Base-by-base conservation (phyloP, 2,113 vertebrate species). In the Ptychochromis oligacanthus region DNA sequence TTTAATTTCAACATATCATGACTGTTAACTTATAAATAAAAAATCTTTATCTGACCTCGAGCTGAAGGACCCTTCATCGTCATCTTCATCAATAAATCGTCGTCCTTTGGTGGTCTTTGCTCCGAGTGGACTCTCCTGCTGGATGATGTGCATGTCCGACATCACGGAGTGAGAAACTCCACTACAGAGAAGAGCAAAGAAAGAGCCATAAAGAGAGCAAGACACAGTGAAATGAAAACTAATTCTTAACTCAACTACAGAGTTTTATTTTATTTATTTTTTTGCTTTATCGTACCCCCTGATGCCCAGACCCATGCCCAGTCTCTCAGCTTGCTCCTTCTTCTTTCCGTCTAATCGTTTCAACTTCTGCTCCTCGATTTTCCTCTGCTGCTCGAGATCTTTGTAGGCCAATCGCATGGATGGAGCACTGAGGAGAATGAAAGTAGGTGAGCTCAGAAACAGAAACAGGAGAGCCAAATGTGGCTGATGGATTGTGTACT, bases 141-240 rank as follows among this genome's bases (percentile, higher is more conserved):
- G 96, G 76, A 99, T 99, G 8, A 95, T 99, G 81, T 98, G 97
- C 98, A 99, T 97, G 83, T 99, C 98, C 7, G 97, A 96, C 1
- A 93, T 82, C 17, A 98, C 97, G 0, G 98, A 99, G 87, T 99
- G 98, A 52, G 98, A 99, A 92, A 99, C 95, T n/a, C 96, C 97
- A 72, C 98, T 99, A 72, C 15, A 78, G 49, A 80, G 34, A 9
- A 49, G 38, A 61, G 59, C 13, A 79, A 56, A 81, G 52, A 28
- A 20, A 7, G 15, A 82, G 2, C 4, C 8, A 81, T 9, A 10
- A 28, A 2, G n/a, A 72, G 20, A 49, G 36, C 18, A 18, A 70
- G 2, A 81, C 1, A 54, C 4, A 84, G 3, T 46, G 1, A 60
- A 7, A 38, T 20, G 4, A 12, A 31, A 24, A 22, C 1, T 4